phyloP scores from a whole-genome alignment of 1,140 invertebrate genomes.

The Rhagoletis zephyria region DNA sequence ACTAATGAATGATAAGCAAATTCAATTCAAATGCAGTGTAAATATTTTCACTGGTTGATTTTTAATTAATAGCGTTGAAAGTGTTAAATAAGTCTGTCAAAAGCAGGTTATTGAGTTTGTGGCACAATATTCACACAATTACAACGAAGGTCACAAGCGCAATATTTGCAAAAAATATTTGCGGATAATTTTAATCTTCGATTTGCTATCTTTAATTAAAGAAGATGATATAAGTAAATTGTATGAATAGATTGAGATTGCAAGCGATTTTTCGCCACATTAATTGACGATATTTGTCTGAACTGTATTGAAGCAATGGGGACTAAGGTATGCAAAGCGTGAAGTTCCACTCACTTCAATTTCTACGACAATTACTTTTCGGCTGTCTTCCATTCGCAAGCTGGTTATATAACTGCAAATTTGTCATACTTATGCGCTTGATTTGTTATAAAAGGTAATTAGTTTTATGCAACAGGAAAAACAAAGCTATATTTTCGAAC shows the following conservation, averaged over 20 bases:
- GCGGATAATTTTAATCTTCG: not conserved
- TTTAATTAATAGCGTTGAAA: not conserved
- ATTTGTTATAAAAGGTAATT: not conserved
- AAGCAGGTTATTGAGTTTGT: not conserved
- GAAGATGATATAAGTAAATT: not conserved
- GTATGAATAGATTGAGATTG: not conserved
- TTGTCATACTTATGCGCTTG: not conserved
- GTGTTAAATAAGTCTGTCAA: not conserved
- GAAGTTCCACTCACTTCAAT: too few species aligned
- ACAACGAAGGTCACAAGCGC: not conserved
- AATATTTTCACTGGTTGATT: not conserved
- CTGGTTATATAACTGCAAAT: slow-evolving; percentile 3
- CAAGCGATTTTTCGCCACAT: too few species aligned
- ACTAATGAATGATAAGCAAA: not conserved
- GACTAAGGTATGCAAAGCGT: too few species aligned
- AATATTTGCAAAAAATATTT: not conserved
- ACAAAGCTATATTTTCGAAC: not conserved
- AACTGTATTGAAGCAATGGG: too few species aligned
- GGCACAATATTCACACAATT: not conserved
- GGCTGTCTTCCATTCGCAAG: not conserved
- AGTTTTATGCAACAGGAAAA: not conserved
- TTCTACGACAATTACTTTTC: too few species aligned
- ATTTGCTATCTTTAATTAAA: not conserved
- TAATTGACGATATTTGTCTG: too few species aligned
- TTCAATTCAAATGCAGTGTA: not conserved